Evolutionary conservation across 2,888 invertebrate genomes (phyloP), one percentile per base, ranked within the genome.

Genomic region (Drosophila maculinotata): DNA sequence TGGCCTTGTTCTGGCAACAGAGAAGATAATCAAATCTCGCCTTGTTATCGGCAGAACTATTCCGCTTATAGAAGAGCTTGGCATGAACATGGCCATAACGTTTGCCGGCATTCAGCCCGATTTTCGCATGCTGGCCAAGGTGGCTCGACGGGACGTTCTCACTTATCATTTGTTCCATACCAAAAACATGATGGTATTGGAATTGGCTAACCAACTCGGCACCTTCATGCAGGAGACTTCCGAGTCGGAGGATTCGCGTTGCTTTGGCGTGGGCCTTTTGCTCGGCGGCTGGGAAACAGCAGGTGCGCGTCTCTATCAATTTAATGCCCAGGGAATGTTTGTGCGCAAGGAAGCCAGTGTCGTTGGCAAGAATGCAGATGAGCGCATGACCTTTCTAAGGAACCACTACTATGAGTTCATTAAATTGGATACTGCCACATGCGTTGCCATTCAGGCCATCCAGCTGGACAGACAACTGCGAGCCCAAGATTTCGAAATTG

Each of bases 101-200:
- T 53, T n/a, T 12, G 1, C 52, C 3, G 52, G 52, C 0, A 3
- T 53, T n/a, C 3, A 8, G 3, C 9, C 52, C 3, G 54, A 54
- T 0, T 54, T 47, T 15, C 54, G 54, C 1, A 3, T 47, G 1
- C 7, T 54, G 3, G 0, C 47, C 0, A 33, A n/a, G 12, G 0
- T 8, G 9, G 9, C 7, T 0, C 2, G 3, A 3, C 38, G 25
- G 30, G 30, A 0, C 6, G 1, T 0, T 1, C 2, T 0, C 5
- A 0, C 7, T 1, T 8, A 1, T 0, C 0, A 10, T 17, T 0
- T 26, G 14, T 5, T 15, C 15, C 2, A 20, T 5, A 15, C 15
- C 2, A 9, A 4, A 0, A 0, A 1, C 1, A 0, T 2, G 8
- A 4, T 25, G 2, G 1, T 2, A 0, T 0, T 8, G 3, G 0